Conservation (phyloP, 2,888 invertebrate species). For the Scelioninae gen. 2 region DNA sequence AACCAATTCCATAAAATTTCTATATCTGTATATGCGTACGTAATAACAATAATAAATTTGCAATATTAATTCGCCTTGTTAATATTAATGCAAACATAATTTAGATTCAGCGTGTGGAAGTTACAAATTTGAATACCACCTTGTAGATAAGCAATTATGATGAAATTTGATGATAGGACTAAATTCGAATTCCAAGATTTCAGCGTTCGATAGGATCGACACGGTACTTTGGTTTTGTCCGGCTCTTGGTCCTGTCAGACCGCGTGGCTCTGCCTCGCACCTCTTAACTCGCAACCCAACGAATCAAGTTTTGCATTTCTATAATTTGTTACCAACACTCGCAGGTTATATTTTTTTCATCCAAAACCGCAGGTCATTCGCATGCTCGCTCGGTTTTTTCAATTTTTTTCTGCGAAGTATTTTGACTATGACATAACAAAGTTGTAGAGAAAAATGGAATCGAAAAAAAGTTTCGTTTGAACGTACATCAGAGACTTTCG, state of each 20-base stretch:
- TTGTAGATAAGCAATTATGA: conserved; percentile 73
- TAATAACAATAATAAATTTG: conserved; percentile 29
- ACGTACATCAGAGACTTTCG: too few relatives aligned
- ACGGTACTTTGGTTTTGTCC: conserved; percentile 62
- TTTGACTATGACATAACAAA: not conserved
- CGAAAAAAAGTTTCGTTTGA: not conserved
- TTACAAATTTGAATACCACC: conserved; percentile 58
- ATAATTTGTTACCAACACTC: conserved; percentile 36
- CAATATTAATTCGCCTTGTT: conserved; percentile 45
- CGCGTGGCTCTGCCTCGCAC: conserved; percentile 58
- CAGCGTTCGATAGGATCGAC: conserved; percentile 68
- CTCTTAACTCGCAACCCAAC: conserved; percentile 21
- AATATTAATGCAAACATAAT: conserved; percentile 49
- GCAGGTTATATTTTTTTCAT: conserved; percentile 3
- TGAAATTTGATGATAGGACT: conserved; percentile 71
- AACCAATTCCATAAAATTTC: not conserved
- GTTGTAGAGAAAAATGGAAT: conserved; percentile 3
- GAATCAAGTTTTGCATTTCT: conserved; percentile 43
- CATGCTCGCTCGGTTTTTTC: not conserved
- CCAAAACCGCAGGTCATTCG: not conserved
- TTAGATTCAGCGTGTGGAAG: conserved; percentile 35
- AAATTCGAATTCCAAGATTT: conserved; percentile 72
- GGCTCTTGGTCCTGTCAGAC: conserved; percentile 56
- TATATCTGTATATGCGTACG: not conserved
- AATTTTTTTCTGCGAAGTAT: too few relatives aligned